Conservation (phyloP, 2,797 vertebrate genomes). For the Girardinus metallicus region DNA sequence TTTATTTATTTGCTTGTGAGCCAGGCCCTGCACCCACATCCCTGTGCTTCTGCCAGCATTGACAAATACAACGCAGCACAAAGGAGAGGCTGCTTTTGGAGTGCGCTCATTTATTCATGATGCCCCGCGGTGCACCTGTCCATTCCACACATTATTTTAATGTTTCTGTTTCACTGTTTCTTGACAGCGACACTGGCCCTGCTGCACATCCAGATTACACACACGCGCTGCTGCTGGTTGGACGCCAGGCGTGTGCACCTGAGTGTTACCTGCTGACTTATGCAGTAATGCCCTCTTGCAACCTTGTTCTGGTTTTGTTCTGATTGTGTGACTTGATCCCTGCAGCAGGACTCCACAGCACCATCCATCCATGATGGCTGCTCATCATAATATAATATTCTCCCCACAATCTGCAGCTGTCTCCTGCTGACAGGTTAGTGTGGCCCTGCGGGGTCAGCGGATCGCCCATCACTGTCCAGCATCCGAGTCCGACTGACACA, state of each 20-base stretch:
- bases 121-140: slow-evolving; percentile 74
- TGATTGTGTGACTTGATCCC: slow-evolving; percentile 26
- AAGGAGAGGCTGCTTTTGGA: slow-evolving; percentile 66
- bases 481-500: slow-evolving; percentile 67
- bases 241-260: background rate
- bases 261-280: slow-evolving; percentile 1
- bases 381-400: slow-evolving; percentile 69
- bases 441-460: slow-evolving; percentile 61
- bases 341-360: slow-evolving; percentile 28
- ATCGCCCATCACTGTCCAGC: slow-evolving; percentile 73
- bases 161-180: slow-evolving; percentile 73
- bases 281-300: slow-evolving; percentile 7
- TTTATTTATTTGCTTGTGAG: slow-evolving; percentile 73
- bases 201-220: slow-evolving; percentile 54
- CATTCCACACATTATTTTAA: slow-evolving; percentile 73
- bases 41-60: slow-evolving; percentile 56
- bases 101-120: slow-evolving; percentile 79
- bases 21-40: slow-evolving; percentile 44
- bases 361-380: slow-evolving; percentile 34
- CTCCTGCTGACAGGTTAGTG: slow-evolving; percentile 63
- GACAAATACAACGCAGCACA: slow-evolving; percentile 70
- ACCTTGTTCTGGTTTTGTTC: slow-evolving; percentile 34
- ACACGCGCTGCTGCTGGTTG: slow-evolving; percentile 13
- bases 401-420: slow-evolving; percentile 59
- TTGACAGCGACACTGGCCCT: slow-evolving; percentile 53